A percentile compares a stretch with the other conserved stretches of the same genome.
phyloP scores from a whole-genome alignment of 1,140 invertebrate genomes.

The Drosophila watanabei region DNA sequence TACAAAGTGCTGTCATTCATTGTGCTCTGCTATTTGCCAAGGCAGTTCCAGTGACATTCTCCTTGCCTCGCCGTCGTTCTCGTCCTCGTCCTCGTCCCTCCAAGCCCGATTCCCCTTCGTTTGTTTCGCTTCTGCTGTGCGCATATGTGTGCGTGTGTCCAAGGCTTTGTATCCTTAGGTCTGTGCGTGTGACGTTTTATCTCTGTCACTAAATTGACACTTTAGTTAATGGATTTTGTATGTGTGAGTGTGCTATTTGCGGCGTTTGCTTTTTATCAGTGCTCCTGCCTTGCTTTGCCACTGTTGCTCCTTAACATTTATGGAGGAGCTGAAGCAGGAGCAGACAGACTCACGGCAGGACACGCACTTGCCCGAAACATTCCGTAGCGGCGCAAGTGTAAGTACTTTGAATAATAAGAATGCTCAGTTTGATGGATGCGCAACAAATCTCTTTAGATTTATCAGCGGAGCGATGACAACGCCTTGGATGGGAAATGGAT shows the following conservation, averaged over 20 bases:
- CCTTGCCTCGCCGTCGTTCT: not conserved
- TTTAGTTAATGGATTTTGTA: slow-evolving; percentile 85
- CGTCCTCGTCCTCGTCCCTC: not conserved
- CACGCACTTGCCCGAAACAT: slow-evolving; percentile 68
- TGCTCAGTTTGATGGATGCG: slow-evolving; percentile 81
- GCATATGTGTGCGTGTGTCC: slow-evolving; percentile 45
- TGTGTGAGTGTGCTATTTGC: slow-evolving; percentile 74
- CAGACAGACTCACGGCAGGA: slow-evolving; percentile 36
- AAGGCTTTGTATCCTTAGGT: slow-evolving; percentile 26
- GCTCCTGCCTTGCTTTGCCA: slow-evolving; percentile 34
- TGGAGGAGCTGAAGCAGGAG: not conserved
- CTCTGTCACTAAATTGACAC: slow-evolving; percentile 85
- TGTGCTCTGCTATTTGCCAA: slow-evolving; percentile 68
- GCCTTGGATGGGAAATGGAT: slow-evolving; percentile 1
- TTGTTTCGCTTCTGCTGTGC: slow-evolving; percentile 31
- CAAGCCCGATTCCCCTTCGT: not conserved
- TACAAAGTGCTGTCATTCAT: slow-evolving; percentile 81
- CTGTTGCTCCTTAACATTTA: slow-evolving; percentile 62
- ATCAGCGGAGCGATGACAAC: slow-evolving; percentile 57
- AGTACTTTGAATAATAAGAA: slow-evolving; percentile 83
- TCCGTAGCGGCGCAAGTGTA: slow-evolving; percentile 48
- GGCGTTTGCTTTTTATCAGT: slow-evolving; percentile 67
- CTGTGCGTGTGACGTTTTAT: slow-evolving; percentile 81
- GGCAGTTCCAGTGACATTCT: slow-evolving; percentile 36
- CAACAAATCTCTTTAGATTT: slow-evolving; percentile 72